Conservation (phyloP, 2,888 invertebrate species). For the Aricia artaxerxes region DNA sequence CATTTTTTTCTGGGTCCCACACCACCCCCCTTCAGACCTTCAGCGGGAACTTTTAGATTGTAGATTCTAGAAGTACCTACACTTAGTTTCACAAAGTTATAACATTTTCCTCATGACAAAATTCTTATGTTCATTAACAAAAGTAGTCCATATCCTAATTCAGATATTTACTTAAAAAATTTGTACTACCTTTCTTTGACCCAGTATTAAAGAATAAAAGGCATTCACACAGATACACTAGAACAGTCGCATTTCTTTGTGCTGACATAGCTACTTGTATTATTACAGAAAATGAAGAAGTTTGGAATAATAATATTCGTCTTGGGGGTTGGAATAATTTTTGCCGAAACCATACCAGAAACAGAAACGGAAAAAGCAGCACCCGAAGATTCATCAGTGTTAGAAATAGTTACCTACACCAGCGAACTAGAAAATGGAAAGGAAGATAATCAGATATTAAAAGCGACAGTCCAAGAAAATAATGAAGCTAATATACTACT, state of each 20-base stretch:
- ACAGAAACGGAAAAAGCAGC: conserved; percentile 43
- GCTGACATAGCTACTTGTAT: conserved; percentile 42
- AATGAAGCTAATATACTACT: background rate
- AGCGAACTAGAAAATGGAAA: conserved; percentile 50
- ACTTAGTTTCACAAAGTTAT: background rate
- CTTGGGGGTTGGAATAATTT: conserved; percentile 50
- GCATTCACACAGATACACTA: conserved; percentile 35
- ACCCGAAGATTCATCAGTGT: conserved; percentile 50
- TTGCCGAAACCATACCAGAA: conserved; percentile 45
- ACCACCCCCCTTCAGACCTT: too few relatives aligned
- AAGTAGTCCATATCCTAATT: conserved; percentile 24
- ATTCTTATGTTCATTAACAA: background rate
- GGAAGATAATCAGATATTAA: conserved; percentile 40
- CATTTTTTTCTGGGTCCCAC: too few relatives aligned
- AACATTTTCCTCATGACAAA: background rate
- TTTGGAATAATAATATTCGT: conserved; percentile 49
- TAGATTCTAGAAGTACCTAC: too few relatives aligned
- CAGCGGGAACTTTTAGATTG: too few relatives aligned
- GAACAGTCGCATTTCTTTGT: conserved; percentile 37
- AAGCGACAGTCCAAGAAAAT: background rate
- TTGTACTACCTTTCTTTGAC: conserved; percentile 65
- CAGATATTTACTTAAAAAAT: conserved; percentile 46
- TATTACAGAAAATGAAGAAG: conserved; percentile 66
- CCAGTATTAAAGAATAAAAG: conserved; percentile 62
- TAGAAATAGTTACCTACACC: conserved; percentile 48